phyloP scores from a whole-genome alignment of 2,113 vertebrate species.

The Pteropus alecto region DNA sequence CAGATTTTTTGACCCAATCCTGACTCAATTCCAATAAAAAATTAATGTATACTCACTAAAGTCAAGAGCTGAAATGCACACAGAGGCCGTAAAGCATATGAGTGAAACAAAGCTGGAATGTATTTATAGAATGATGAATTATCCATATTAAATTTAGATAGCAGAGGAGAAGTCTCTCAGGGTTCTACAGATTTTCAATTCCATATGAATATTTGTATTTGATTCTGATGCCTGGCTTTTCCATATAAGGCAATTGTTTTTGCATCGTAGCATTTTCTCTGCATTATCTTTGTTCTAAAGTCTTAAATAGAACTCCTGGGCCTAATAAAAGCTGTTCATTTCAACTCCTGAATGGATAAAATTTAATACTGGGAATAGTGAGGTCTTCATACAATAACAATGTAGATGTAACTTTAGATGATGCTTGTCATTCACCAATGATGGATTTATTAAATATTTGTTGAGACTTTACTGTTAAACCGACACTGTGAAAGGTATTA shows the following conservation, averaged over 20 bases:
- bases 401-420: background rate
- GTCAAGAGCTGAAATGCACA: conserved; percentile 10
- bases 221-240: conserved; percentile 51
- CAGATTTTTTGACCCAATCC: conserved; percentile 3
- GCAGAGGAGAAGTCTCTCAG: conserved; percentile 49
- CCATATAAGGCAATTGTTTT: conserved; percentile 59
- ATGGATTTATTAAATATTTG: background rate
- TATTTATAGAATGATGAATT: conserved; percentile 63
- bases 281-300: conserved; percentile 41
- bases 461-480: background rate
- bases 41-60: conserved; percentile 8
- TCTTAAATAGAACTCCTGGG: background rate
- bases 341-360: background rate
- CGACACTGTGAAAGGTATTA: background rate
- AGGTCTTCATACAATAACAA: background rate
- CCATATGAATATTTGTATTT: conserved; percentile 56
- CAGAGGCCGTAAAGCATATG: conserved; percentile 20
- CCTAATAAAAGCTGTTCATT: conserved; percentile 27
- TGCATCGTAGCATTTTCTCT: conserved; percentile 34
- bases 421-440: background rate
- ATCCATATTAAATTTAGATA: conserved; percentile 58
- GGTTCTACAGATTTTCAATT: conserved; percentile 43
- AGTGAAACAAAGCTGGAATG: conserved; percentile 25
- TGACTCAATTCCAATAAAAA: conserved; percentile 34
- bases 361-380: background rate